A percentile compares a stretch with the other conserved stretches of the same genome.
phyloP scores from a whole-genome alignment of 1,140 invertebrate species.

The Drosophila auraria region DNA sequence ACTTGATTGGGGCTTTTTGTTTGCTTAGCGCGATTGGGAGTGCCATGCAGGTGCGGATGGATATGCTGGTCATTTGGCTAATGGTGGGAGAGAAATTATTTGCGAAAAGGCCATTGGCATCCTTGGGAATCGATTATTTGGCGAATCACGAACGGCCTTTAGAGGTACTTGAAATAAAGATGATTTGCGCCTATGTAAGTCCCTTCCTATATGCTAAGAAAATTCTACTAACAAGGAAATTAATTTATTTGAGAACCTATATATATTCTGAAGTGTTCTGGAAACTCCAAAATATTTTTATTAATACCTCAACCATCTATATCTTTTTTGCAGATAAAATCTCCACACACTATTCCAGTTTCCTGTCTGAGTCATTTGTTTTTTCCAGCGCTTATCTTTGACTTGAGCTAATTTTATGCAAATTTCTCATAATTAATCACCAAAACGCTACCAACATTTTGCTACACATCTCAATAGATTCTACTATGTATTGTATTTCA shows the following conservation, averaged over 20 bases:
- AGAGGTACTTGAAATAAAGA: not conserved
- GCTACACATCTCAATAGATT: slow-evolving; percentile 30
- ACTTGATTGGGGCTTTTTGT: slow-evolving; percentile 58
- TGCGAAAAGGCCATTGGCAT: slow-evolving; percentile 28
- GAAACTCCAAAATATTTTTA: not conserved
- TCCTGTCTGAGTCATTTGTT: slow-evolving; percentile 36
- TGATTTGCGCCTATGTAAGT: not conserved
- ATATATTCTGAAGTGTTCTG: not conserved
- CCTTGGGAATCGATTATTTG: slow-evolving; percentile 23
- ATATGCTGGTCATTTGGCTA: slow-evolving; percentile 55
- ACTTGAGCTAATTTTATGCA: slow-evolving; percentile 40
- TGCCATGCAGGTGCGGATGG: slow-evolving; percentile 59
- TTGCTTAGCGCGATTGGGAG: slow-evolving; percentile 52
- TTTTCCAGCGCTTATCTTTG: slow-evolving; percentile 21
- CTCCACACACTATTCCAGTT: slow-evolving; percentile 14
- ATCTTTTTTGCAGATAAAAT: slow-evolving; percentile 2
- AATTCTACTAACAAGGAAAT: not conserved
- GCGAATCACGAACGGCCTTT: slow-evolving; percentile 2
- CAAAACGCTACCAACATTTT: slow-evolving; percentile 22
- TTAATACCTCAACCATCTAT: not conserved
- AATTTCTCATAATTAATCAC: slow-evolving; percentile 45
- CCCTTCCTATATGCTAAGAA: not conserved
- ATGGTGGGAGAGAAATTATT: slow-evolving; percentile 51
- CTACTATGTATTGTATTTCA: slow-evolving; percentile 4
- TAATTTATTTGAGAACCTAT: not conserved